These are phyloP conservation scores for Episyrphus balteatus DNA, from an alignment of 1,140 invertebrate species.

Conservation along the genomic window DNA sequence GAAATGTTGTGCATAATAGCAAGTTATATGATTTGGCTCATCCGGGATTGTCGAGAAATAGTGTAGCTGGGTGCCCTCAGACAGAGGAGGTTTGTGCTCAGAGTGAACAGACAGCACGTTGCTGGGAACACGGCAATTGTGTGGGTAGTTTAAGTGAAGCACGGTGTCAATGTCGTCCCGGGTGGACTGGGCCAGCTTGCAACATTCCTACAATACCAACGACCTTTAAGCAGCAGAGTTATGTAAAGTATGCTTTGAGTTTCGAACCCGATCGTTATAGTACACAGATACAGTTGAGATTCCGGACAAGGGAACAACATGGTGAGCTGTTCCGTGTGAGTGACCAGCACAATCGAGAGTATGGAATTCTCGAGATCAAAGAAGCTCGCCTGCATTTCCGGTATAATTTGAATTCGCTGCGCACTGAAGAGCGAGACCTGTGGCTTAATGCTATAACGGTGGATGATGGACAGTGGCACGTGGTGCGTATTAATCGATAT, in stretches of 20 bases:
- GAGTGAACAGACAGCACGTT: conserved; percentile 67
- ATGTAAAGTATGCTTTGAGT: conserved; percentile 89
- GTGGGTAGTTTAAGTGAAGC: conserved; percentile 81
- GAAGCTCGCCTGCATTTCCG: conserved; percentile 81
- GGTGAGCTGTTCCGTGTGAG: conserved; percentile 87
- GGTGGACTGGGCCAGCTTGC: conserved; percentile 81
- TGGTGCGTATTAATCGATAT: conserved; percentile 76
- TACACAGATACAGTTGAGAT: conserved; percentile 83
- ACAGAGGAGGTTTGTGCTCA: conserved; percentile 80
- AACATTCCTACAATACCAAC: conserved; percentile 71
- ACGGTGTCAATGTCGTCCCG: conserved; percentile 83
- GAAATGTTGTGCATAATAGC: conserved; percentile 91
- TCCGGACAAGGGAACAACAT: conserved; percentile 83
- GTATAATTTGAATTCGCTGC: conserved; percentile 84
- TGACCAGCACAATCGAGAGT: conserved; percentile 89
- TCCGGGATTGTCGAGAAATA: conserved; percentile 72
- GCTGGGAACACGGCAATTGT: conserved; percentile 86
- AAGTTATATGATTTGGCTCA: conserved; percentile 87
- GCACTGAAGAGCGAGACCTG: conserved; percentile 79
- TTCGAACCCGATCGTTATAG: conserved; percentile 88
- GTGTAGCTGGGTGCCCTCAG: conserved; percentile 76
- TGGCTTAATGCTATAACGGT: conserved; percentile 82
- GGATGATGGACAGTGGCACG: conserved; percentile 96
- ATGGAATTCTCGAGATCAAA: conserved; percentile 89
- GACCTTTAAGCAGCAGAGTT: conserved; percentile 84